Evolutionary conservation across 2,888 invertebrate genomes (phyloP).

Genomic region (Trachelus stipa): DNA sequence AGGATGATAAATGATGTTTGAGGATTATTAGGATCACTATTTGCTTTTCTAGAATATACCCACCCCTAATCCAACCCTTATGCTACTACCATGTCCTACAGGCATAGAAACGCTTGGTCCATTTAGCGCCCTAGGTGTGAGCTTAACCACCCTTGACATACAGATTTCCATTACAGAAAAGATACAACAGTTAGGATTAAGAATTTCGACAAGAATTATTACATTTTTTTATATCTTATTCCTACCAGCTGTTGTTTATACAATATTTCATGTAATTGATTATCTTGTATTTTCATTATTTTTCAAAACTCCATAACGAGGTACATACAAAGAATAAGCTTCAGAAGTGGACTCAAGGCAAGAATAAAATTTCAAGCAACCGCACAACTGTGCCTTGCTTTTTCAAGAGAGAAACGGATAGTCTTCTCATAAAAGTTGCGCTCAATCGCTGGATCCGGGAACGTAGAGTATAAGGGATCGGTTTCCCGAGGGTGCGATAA

Average conservation of each 20-base stretch:
- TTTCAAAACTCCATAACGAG: background rate
- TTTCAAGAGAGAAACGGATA: background rate
- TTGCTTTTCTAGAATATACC: slow-evolving; percentile 51
- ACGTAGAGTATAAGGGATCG: background rate
- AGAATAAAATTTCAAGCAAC: background rate
- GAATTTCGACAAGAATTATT: background rate
- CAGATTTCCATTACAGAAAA: background rate
- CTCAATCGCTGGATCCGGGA: background rate
- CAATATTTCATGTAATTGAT: background rate
- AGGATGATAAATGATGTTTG: slow-evolving; percentile 62
- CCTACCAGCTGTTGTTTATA: background rate
- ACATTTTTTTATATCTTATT: background rate
- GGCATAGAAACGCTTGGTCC: slow-evolving; percentile 18
- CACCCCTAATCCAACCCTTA: slow-evolving; percentile 37
- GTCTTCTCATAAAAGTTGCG: background rate
- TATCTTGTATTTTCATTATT: background rate
- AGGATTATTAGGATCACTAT: slow-evolving; percentile 56
- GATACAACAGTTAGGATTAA: background rate
- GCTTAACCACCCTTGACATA: background rate
- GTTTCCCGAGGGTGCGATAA: slow-evolving; percentile 60
- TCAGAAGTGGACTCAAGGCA: background rate
- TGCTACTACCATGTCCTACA: slow-evolving; percentile 27
- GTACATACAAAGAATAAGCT: background rate
- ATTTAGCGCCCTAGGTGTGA: background rate
- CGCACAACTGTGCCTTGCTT: background rate